Evolutionary conservation across 1,140 invertebrate genomes (phyloP).

Genomic region (Sipha flava): DNA sequence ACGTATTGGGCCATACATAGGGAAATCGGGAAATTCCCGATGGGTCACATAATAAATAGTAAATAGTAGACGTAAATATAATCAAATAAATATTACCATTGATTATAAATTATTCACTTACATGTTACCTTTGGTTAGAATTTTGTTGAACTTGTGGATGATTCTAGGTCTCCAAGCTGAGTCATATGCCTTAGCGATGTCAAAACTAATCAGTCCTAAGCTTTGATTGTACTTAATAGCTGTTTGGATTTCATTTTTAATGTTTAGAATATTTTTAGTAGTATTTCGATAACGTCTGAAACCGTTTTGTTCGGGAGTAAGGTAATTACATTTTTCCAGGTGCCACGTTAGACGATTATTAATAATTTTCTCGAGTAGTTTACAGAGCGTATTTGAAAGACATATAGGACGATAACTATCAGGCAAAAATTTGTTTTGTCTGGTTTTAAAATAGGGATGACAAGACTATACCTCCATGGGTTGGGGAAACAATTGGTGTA

Average conservation of each 20-base stretch:
- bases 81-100: too few species aligned
- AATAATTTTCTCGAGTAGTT: neutral
- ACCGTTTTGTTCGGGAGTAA: neutral
- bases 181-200: neutral
- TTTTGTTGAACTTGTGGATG: neutral
- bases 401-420: neutral
- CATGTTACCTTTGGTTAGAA: neutral
- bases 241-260: neutral
- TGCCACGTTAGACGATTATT: neutral
- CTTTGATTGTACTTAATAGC: neutral
- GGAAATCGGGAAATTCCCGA: too few species aligned
- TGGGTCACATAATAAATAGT: too few species aligned
- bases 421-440: neutral
- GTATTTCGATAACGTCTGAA: neutral
- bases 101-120: too few species aligned
- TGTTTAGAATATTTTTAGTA: neutral
- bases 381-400: neutral
- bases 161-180: neutral
- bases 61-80: too few species aligned
- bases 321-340: neutral
- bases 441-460: neutral
- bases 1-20: too few species aligned
- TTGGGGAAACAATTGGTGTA: neutral
- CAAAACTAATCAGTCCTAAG: neutral
- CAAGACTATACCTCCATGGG: neutral